A percentile compares a stretch with the other conserved stretches of the same genome.
phyloP scores from a whole-genome alignment of 2,113 vertebrate species.

The Epinephelus moara region DNA sequence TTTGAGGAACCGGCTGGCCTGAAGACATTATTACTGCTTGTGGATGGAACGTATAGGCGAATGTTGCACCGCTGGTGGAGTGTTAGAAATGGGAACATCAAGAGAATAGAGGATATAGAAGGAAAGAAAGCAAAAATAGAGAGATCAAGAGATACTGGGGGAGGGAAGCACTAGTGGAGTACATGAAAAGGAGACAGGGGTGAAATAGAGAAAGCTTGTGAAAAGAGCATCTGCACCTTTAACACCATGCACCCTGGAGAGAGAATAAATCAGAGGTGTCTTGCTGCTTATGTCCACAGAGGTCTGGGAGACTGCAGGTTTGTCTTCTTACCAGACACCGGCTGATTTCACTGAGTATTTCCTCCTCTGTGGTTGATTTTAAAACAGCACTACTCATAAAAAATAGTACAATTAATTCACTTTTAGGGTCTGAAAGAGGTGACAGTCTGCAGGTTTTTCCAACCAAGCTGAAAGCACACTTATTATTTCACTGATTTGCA shows the following conservation, averaged over 20 bases:
- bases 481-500: neutral
- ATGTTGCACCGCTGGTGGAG: neutral
- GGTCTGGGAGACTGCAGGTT: neutral
- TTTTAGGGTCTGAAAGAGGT: neutral
- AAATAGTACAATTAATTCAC: neutral
- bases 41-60: neutral
- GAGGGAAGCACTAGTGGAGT: neutral
- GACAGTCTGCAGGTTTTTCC: neutral
- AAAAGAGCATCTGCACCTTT: neutral
- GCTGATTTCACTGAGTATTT: neutral
- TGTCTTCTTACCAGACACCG: neutral
- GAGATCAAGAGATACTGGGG: neutral
- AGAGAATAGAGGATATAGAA: neutral
- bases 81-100: neutral
- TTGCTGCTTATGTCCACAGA: neutral
- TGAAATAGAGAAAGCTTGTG: neutral
- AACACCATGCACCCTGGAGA: neutral
- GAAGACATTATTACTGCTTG: slow-evolving; percentile 13
- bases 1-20: slow-evolving; percentile 4
- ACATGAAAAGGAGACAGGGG: neutral
- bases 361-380: neutral
- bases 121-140: neutral
- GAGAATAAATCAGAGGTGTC: neutral
- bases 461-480: neutral
- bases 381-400: neutral